Evolutionary conservation across 2,888 invertebrate species (phyloP), one percentile per base, ranked within the genome.

Genomic region (Chrysodeixis includens): DNA sequence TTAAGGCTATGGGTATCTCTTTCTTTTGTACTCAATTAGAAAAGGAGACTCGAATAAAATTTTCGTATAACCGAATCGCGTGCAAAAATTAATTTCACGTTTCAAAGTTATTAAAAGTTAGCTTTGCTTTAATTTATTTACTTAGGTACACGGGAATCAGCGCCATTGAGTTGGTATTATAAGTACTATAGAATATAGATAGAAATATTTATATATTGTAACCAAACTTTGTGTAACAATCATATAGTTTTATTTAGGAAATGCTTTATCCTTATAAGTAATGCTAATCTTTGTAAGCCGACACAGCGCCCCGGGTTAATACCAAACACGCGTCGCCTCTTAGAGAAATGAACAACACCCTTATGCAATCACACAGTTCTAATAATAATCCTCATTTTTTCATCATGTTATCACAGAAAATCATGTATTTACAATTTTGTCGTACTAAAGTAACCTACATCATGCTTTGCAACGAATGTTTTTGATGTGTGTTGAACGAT

Each of bases 351-450:
- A 93, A 92, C 88, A 89, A 90, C 90, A 90, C 90, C 84, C 88
- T 90, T 92, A 92, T 91, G 94, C 95, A 95, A 92, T 93, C 95
- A 95, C 94, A 92, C 95, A 92, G 92, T 92, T 92, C 92, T 94
- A 94, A 92, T 93, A 89, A 91, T 92, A 91, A 90, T 89, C 83
- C 88, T 90, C 91, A 92, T 92, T 92, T 92, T 81, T 92, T 90
- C 86, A 89, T 84, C 92, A 93, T 95, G 94, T 95, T 95, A 95
- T 95, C 95, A 95, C 95, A 95, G 95, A 95, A 95, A 95, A 95
- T 94, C 90, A 95, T 95, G 93, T 95, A 95, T 95, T 93, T 95
- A 95, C 95, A 95, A 94, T 93, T 95, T 95, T 93, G 93, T 93
- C 94, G 88, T 90, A 92, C 92, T 91, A 91, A 89, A 89, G 90